Conservation (phyloP, 2,113 vertebrate genomes). For the Pluvialis apricaria region DNA sequence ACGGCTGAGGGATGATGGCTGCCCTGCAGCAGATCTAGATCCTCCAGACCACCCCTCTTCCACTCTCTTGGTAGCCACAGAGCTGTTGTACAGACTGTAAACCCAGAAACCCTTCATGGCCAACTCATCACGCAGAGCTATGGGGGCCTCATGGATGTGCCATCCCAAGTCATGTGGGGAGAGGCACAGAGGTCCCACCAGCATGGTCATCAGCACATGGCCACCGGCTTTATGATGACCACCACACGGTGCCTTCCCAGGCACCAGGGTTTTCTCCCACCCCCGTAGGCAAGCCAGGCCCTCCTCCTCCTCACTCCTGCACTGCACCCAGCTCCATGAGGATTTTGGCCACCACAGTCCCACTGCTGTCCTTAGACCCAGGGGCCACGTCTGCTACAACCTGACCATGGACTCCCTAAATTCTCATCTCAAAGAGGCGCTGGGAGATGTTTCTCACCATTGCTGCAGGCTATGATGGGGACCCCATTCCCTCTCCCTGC, state of each 20-base stretch:
- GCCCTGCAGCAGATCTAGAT: not conserved
- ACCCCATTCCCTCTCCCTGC: not conserved
- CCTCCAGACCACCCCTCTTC: not conserved
- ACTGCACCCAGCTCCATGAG: not conserved
- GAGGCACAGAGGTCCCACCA: not conserved
- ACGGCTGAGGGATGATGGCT: not conserved
- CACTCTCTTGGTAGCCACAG: not conserved
- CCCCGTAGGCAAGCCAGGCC: not conserved
- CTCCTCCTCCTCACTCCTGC: not conserved
- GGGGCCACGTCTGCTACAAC: not conserved
- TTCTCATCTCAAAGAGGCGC: not conserved
- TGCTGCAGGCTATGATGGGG: rapidly evolving
- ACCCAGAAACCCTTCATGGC: not conserved
- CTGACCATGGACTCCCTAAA: not conserved
- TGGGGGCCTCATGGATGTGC: not conserved
- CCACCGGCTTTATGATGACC: not conserved
- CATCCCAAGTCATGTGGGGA: not conserved
- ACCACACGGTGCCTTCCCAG: not conserved
- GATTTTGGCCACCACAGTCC: not conserved
- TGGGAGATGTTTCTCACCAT: not conserved
- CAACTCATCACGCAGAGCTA: not conserved
- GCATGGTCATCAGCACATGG: not conserved
- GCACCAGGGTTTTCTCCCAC: not conserved
- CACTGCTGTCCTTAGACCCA: not conserved
- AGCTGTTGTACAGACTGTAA: not conserved